These are phyloP conservation scores for Nebria brevicollis DNA, from an alignment of 2,888 invertebrate species.

Conservation along the genomic window DNA sequence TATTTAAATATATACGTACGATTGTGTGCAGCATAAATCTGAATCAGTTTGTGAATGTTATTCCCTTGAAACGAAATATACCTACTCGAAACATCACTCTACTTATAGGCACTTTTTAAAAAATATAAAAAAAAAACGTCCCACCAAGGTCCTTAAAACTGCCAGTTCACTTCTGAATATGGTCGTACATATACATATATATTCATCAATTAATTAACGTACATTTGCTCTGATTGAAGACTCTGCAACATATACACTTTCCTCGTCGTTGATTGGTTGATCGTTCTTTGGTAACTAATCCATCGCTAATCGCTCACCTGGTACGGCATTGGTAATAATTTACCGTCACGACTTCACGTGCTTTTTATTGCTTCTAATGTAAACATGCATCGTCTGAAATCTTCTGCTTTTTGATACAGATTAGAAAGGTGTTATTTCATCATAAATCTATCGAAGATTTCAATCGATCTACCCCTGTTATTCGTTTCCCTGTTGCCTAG, in stretches of 20 bases:
- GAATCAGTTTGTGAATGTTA: slow-evolving; percentile 30
- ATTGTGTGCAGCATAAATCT: not conserved
- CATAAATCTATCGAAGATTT: too few relatives aligned
- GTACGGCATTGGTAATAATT: slow-evolving; percentile 13
- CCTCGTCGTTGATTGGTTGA: not conserved
- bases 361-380: not conserved
- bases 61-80: slow-evolving; percentile 32
- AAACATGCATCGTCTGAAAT: too few relatives aligned
- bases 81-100: not conserved
- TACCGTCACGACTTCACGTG: not conserved
- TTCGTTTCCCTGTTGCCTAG: not conserved
- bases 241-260: slow-evolving; percentile 4
- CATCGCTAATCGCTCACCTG: slow-evolving; percentile 4
- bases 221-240: slow-evolving; percentile 11
- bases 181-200: not conserved
- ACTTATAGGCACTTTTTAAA: not conserved
- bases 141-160: not conserved
- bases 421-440: too few relatives aligned
- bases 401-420: too few relatives aligned
- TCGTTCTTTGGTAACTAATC: slow-evolving; percentile 11
- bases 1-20: not conserved
- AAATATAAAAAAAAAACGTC: too few relatives aligned
- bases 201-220: not conserved
- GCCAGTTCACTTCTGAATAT: not conserved
- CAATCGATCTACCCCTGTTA: too few relatives aligned